phyloP scores from a whole-genome alignment of 2,113 vertebrate species.

The Leucopternis melanops region DNA sequence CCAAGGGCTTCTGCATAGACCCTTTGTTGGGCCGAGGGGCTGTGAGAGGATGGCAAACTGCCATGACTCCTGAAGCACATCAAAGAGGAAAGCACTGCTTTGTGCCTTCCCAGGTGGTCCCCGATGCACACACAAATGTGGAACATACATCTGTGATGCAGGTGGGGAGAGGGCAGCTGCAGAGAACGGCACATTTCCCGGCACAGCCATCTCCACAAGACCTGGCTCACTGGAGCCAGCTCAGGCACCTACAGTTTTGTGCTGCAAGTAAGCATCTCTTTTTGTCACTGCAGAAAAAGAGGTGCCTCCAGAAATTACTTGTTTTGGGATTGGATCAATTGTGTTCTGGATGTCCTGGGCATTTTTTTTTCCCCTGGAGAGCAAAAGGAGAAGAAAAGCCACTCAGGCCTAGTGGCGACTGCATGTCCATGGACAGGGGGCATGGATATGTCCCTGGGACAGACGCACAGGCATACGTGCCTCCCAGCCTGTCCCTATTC shows the following conservation, averaged over 20 bases:
- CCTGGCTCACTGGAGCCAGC: not conserved
- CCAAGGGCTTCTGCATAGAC: not conserved
- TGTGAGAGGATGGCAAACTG: not conserved
- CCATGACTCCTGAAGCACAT: too few species aligned
- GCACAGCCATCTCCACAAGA: not conserved
- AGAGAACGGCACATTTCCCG: not conserved
- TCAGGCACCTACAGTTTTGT: not conserved
- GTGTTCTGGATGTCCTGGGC: not conserved
- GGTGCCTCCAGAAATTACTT: not conserved
- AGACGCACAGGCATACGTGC: accelerated
- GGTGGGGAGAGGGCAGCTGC: not conserved
- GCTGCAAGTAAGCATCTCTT: not conserved
- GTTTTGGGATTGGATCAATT: not conserved
- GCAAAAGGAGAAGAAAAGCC: not conserved
- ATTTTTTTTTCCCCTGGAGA: not conserved
- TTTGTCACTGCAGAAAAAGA: not conserved
- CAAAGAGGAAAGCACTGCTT: not conserved
- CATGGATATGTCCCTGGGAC: not conserved
- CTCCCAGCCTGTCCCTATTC: not conserved
- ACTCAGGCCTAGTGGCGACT: too few species aligned
- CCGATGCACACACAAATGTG: not conserved
- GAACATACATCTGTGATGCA: not conserved
- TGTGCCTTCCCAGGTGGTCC: not conserved
- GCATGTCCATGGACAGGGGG: accelerated
- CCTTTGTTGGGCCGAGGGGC: not conserved